Evolutionary conservation across 1,140 invertebrate genomes (phyloP), one percentile per base, ranked within the genome.

Genomic region (Condylostylus longicornis): DNA sequence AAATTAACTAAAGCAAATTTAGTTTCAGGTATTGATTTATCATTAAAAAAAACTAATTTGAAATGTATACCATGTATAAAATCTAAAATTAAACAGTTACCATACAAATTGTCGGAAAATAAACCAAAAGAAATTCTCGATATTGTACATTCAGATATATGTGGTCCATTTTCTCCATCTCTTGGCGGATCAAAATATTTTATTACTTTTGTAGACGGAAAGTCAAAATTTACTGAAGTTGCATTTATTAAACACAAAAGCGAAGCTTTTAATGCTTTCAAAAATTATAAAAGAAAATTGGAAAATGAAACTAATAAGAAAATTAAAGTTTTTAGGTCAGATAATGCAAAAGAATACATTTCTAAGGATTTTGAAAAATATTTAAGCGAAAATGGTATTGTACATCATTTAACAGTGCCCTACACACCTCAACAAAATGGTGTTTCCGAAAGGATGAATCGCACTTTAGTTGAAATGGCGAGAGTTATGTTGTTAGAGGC

Each of bases 401-500:
- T 40, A 18, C 56, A 64, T 45, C 51, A 65, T 38, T 43, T 28
- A 6, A 61, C 61, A 7, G 49, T 52, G 1, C 22, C 45, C 2
- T 60, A 66, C 33, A 54, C 52, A 6, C 61, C 62, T 20, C 38
- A 65, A 34, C 58, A 63, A 42, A 67, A 67, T 50, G 61, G 58
- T n/a, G 40, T 52, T 9, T 42, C 50, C 31, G 63, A 66, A 40
- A 38, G 44, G n/a, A 32, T 35, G 3, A 51, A 46, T 31, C 33
- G 45, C 14, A 51, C 43, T 9, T 23, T 49, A 5, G 31, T 43
- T 3, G 47, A 47, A 35, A 42, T 35, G 31, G 42, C 47, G 8
- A 14, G 45, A 17, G 41, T 41, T 28, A 53, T 65, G 51, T 31
- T 66, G n/a, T 4, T 29, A 9, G 27, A 33, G 9, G 21, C 42